Conservation (phyloP, 2,797 vertebrate genomes). For the Graptemys geographica region DNA sequence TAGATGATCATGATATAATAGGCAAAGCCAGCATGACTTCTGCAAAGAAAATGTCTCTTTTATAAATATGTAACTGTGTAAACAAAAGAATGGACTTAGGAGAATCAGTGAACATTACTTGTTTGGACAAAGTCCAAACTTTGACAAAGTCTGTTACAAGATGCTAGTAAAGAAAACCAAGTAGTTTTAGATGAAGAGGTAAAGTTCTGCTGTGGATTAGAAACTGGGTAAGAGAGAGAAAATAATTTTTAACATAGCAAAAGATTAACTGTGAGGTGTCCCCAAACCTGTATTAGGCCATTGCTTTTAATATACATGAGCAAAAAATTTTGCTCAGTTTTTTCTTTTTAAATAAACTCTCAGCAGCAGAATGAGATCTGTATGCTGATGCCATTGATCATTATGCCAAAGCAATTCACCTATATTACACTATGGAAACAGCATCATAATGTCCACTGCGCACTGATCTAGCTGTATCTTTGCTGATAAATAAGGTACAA, state of each 20-base stretch:
- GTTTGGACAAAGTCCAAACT: neutral
- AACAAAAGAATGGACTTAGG: neutral
- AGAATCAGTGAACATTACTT: neutral
- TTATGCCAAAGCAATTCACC: neutral
- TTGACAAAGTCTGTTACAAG: neutral
- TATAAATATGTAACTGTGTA: neutral
- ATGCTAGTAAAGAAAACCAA: neutral
- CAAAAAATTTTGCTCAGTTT: neutral
- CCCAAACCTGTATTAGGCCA: neutral
- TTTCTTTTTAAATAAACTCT: constrained; percentile 18
- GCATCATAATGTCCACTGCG: neutral
- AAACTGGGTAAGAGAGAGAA: neutral
- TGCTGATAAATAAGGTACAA: neutral
- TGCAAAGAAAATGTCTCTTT: neutral
- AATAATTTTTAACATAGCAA: neutral
- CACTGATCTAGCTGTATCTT: neutral
- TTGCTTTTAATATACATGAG: neutral
- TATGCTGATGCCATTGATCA: neutral
- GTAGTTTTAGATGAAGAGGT: neutral
- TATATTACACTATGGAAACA: neutral
- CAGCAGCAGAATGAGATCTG: neutral
- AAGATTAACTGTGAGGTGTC: neutral
- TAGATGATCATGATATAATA: constrained; percentile 12
- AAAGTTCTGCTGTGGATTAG: neutral
- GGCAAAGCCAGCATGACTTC: neutral